Conservation (phyloP, 2,888 invertebrate genomes). For the Horisme vitalbata region DNA sequence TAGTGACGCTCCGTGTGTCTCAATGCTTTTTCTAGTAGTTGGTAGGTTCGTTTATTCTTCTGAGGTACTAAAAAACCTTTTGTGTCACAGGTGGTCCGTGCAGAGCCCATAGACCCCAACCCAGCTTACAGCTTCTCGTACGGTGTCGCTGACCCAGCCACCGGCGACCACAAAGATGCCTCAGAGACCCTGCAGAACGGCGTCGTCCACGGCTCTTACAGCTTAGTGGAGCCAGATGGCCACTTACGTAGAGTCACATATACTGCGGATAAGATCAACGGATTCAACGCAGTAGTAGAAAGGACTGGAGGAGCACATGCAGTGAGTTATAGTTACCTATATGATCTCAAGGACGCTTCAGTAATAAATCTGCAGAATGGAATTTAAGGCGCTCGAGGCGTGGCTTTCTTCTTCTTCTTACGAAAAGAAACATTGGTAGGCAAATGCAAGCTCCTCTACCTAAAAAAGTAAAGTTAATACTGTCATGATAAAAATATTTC, state of each 20-base stretch:
- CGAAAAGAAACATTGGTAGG: no score
- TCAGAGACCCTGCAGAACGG: constrained; percentile 78
- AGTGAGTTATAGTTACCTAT: constrained; percentile 51
- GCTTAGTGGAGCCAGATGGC: constrained; percentile 79
- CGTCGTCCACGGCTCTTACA: constrained; percentile 79
- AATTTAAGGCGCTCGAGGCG: no score
- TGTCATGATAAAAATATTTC: no score
- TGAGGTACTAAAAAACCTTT: not conserved
- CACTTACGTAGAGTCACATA: constrained; percentile 77
- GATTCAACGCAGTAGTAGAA: constrained; percentile 80
- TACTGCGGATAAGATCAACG: constrained; percentile 79
- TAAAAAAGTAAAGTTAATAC: no score
- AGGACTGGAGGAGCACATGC: constrained; percentile 71
- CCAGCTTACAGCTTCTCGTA: constrained; percentile 80
- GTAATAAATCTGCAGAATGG: no score
- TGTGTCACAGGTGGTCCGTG: constrained; percentile 55
- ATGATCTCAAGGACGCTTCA: no score
- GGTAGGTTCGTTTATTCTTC: no score
- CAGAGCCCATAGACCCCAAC: constrained; percentile 78
- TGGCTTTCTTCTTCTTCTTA: no score
- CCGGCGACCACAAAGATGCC: constrained; percentile 79
- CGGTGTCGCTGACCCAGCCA: constrained; percentile 75
- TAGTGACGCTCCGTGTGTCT: no score
- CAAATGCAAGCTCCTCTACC: no score
- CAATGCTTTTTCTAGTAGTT: no score